Evolutionary conservation across 2,888 invertebrate genomes (phyloP).

Genomic region (Micoletzkya japonica): DNA sequence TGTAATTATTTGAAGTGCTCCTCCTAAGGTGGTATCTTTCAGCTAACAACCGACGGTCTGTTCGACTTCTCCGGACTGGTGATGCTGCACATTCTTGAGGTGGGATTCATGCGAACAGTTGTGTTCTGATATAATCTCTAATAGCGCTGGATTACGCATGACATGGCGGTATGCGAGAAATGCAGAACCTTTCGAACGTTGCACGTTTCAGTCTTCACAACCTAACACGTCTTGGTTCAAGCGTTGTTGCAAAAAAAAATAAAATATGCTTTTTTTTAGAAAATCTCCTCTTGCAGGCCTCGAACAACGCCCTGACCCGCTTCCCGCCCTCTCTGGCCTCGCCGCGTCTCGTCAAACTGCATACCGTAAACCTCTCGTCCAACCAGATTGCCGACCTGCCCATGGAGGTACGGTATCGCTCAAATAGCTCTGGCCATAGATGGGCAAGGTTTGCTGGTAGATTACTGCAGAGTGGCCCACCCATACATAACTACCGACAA

Average conservation of each 20-base stretch:
- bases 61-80: slow-evolving; percentile 36
- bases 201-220: background rate
- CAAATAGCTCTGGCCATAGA: background rate
- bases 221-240: background rate
- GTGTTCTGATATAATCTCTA: background rate
- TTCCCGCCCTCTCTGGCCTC: slow-evolving; percentile 33
- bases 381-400: slow-evolving; percentile 32
- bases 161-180: background rate
- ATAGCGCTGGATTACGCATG: background rate
- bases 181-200: no score
- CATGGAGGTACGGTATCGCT: background rate
- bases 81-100: slow-evolving; percentile 43
- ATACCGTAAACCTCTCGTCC: slow-evolving; percentile 36
- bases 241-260: no score
- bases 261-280: no score
- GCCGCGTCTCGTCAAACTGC: slow-evolving; percentile 32
- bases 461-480: no score
- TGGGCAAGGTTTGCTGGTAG: no score
- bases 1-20: background rate
- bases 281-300: slow-evolving; percentile 8
- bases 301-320: slow-evolving; percentile 36
- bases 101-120: background rate
- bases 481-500: no score
- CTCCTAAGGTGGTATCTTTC: background rate
- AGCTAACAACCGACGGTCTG: slow-evolving; percentile 27